Evolutionary conservation across 2,113 vertebrate species (phyloP).

Genomic region (Mionectes macconnelli): DNA sequence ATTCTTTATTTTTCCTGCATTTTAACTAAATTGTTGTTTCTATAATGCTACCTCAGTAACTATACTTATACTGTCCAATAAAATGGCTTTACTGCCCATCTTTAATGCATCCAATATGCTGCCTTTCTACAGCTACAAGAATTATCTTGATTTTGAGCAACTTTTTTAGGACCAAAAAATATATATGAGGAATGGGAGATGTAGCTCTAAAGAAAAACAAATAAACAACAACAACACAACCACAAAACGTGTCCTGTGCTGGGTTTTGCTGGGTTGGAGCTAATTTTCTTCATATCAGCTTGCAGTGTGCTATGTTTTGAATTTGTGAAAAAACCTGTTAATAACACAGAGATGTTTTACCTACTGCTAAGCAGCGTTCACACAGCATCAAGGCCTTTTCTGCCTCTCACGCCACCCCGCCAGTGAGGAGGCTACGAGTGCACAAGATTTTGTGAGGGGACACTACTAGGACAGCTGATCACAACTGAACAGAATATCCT

Average conservation of each 20-base stretch:
- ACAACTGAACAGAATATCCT: neutral
- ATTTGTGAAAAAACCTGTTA: neutral
- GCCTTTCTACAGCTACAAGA: neutral
- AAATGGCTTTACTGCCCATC: neutral
- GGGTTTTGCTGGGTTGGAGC: neutral
- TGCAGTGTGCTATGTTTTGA: rapidly evolving
- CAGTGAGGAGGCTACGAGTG: neutral
- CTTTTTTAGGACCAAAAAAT: neutral
- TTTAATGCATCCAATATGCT: neutral
- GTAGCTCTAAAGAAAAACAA: neutral
- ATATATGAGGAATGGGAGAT: neutral
- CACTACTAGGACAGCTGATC: neutral
- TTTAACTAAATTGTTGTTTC: neutral
- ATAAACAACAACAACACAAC: neutral
- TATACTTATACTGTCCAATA: neutral
- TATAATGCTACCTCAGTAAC: neutral
- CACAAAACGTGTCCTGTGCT: neutral
- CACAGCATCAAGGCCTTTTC: neutral
- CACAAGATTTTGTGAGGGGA: neutral
- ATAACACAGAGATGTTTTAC: neutral
- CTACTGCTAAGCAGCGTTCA: neutral
- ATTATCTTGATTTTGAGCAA: neutral
- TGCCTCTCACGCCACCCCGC: neutral
- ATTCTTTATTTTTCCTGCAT: neutral
- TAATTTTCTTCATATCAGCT: neutral